A percentile compares a stretch with the other conserved stretches of the same genome.
These are phyloP conservation scores for Empidonax alnorum DNA, from an alignment of 2,113 vertebrate species.

Conservation along the genomic window DNA sequence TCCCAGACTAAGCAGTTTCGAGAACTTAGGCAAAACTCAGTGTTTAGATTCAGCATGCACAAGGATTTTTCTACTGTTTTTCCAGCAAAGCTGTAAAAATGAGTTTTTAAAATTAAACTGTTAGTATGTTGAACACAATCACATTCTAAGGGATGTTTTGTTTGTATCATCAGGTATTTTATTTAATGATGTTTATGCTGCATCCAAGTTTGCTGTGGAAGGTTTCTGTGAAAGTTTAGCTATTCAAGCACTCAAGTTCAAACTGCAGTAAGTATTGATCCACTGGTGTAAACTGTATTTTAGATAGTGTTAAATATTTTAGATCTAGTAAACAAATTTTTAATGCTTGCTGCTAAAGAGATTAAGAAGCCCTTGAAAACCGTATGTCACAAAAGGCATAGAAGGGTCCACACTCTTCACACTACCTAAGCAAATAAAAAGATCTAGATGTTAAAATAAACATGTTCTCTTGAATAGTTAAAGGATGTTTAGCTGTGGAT, in stretches of 20 bases:
- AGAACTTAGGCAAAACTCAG: not conserved
- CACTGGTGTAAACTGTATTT: not conserved
- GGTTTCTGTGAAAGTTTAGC: conserved; percentile 90
- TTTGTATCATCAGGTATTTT: conserved; percentile 79
- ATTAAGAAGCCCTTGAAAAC: not conserved
- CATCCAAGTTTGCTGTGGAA: conserved; percentile 88
- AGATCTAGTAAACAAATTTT: not conserved
- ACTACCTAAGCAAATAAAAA: not conserved
- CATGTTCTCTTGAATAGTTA: not conserved
- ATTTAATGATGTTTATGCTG: conserved; percentile 90
- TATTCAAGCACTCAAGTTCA: conserved; percentile 86
- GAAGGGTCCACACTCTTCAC: not conserved
- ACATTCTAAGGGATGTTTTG: not conserved
- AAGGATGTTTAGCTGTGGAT: not conserved
- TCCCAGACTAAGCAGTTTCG: not conserved
- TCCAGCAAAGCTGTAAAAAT: not conserved
- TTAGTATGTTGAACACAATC: not conserved
- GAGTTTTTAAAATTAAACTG: not conserved
- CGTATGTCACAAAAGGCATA: not conserved
- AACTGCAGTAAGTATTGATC: conserved; percentile 82
- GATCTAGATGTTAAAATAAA: not conserved
- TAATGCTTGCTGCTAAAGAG: not conserved
- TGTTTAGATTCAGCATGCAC: not conserved
- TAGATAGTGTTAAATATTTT: not conserved
- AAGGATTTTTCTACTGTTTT: not conserved